Base-by-base conservation (phyloP, 2,888 invertebrate species). In the Atrina japonica region DNA sequence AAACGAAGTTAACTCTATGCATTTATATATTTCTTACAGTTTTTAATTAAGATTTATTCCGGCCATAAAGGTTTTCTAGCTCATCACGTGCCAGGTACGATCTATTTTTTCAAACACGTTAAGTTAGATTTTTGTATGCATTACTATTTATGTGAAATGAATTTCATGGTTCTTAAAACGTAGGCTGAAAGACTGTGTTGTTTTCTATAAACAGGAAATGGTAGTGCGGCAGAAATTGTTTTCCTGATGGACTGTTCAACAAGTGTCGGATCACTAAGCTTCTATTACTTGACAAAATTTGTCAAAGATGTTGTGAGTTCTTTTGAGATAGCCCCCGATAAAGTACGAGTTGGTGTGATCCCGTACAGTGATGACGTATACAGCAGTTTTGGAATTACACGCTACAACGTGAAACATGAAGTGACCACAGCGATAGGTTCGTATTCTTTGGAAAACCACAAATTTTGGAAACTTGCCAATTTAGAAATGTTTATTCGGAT, bases 181-280 rank as follows among this genome's bases (percentile, higher is more conserved):
- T n/a, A n/a, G n/a, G n/a, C n/a, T n/a, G n/a, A n/a, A n/a, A n/a
- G 21, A 49, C 21, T 18, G 18, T 7, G 14, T 49, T 49, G 2
- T 11, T 49, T 18, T 23, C 25, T 3, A 14, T 7, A 21, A 18
- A n/a, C 55, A 85, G 85, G 82, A 29, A 75, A 77, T 11, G 77
- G 78, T 0, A 78, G 80, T 30, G 78, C 78, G 30, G 85, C 83
- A 18, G 85, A 85, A 45, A 75, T 85, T 0, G 75, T 84, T 1
- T 81, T 85, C 69, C 61, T 83, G 7, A 64, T 85, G 53, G 83
- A 84, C 74, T 83, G 83, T 56, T 84, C 85, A 0, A 75, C 80
- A 1, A 82, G 80, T 43, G 60, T 80, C 6, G 83, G 80, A 7
- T 63, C 69, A 7, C 60, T 80, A 27, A 77, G 76, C 30, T 84